phyloP scores from a whole-genome alignment of 2,113 vertebrate genomes.

The Oncorhynchus masou region DNA sequence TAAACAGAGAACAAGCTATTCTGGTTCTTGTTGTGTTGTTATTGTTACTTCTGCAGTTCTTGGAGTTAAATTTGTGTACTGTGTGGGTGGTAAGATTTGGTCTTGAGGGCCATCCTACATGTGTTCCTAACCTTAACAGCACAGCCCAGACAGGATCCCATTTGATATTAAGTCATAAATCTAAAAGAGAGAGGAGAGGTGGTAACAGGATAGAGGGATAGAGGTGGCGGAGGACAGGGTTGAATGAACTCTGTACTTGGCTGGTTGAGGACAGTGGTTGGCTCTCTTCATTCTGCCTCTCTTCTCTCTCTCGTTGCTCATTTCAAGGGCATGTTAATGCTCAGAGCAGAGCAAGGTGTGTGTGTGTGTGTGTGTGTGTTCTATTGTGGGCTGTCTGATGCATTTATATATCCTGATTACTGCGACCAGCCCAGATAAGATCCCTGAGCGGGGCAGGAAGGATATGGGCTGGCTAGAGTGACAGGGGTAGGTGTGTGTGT shows the following conservation, averaged over 20 bases:
- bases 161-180: not conserved
- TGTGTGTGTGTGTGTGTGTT: constrained; percentile 25
- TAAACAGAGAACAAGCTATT: not conserved
- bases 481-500: constrained; percentile 25
- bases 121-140: not conserved
- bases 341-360: constrained; percentile 35
- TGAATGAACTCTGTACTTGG: not conserved
- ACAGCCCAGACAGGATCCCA: not conserved
- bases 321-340: constrained; percentile 58
- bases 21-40: not conserved
- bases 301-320: constrained; percentile 45
- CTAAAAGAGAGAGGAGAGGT: not conserved
- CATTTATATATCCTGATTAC: constrained; percentile 73
- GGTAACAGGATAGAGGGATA: constrained; percentile 6
- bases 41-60: not conserved
- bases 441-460: constrained; percentile 50
- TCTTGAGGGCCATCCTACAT: not conserved
- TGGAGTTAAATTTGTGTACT: not conserved
- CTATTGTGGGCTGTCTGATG: constrained; percentile 55
- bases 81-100: not conserved
- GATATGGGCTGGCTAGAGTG: constrained; percentile 29
- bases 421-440: constrained; percentile 64
- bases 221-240: not conserved
- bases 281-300: not conserved
- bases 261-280: not conserved